Evolutionary conservation across 2,113 vertebrate genomes (phyloP), one percentile per base, ranked within the genome.

Genomic region (Eonycteris spelaea): DNA sequence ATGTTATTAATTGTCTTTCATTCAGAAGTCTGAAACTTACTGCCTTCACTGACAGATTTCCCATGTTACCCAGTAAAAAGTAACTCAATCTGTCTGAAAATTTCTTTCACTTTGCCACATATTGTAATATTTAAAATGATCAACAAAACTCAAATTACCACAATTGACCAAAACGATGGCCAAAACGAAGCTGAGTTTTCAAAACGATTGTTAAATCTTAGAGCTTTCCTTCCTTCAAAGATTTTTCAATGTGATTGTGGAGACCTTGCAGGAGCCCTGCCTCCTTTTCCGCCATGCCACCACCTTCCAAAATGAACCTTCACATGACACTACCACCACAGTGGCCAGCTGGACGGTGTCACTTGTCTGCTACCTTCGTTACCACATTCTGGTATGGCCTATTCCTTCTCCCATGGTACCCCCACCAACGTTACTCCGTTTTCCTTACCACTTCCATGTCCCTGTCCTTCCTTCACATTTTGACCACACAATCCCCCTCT

Each of bases 121-220:
- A 84, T 80, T 85, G 51, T 74, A 91, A 45, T 74, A 85, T 95
- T 91, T 80, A 97, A 78, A 73, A 85, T 96, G 65, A 75, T 89
- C 33, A 65, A 55, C 73, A 59, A 71, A 84, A 84, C 65, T 71
- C 71, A 53, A 75, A 61, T 65, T 53, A 75, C 43, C 67, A 84
- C 24, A 33, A 57, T 51, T 43, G 65, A 53, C 22, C 30, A 43
- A 91, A 77, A 80, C 19, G 2, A 45, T 68, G 33, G 86, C 71
- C 83, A 82, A 82, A 26, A 7, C 51, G 48, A 45, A 71, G 45
- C 43, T 35, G 18, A 68, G 30, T 48, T 74, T 91, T 84, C 82
- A 91, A 55, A 74, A 68, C 80, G 65, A 30, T 33, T 75, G 10
- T 40, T 68, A 5, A 13, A 80, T 74, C 15, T 86, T 28, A 28